These are phyloP conservation scores for Mastigias papua DNA, from an alignment of 30 jellyfish, hydroid and myxozoan species.

Conservation along the genomic window DNA sequence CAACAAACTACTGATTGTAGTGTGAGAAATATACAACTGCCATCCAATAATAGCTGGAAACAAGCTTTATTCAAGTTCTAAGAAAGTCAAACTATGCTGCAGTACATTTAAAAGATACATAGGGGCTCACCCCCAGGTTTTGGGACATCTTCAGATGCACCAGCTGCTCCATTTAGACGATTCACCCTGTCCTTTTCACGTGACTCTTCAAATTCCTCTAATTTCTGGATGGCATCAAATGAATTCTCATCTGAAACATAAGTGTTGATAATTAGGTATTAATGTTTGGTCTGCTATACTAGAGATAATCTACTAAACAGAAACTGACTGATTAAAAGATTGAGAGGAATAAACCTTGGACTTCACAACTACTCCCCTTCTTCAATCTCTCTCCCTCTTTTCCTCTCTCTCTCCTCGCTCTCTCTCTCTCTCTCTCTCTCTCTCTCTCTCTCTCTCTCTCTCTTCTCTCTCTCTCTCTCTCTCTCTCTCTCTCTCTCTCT, in stretches of 20 bases:
- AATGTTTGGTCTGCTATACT: background rate
- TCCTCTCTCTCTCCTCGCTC: too few relatives aligned
- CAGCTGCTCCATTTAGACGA: conserved; percentile 9
- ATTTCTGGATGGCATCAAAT: background rate
- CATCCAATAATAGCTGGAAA: background rate
- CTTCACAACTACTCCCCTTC: too few relatives aligned
- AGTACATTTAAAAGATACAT: background rate
- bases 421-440: too few relatives aligned
- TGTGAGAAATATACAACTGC: too few relatives aligned
- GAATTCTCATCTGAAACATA: background rate
- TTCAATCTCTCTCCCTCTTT: too few relatives aligned
- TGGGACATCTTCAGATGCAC: conserved; percentile 15
- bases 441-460: too few relatives aligned
- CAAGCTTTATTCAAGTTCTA: background rate
- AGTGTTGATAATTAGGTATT: background rate
- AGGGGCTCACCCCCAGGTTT: conserved; percentile 56
- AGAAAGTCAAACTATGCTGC: background rate
- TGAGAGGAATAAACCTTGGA: too few relatives aligned
- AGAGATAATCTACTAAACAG: background rate
- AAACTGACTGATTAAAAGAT: too few relatives aligned
- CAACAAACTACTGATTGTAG: too few relatives aligned
- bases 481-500: too few relatives aligned
- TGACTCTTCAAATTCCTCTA: conserved; percentile 45
- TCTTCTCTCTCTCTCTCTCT: too few relatives aligned
- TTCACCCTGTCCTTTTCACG: conserved; percentile 40